A percentile compares a stretch with the other conserved stretches of the same genome.
Conservation (phyloP, 1,140 invertebrate genomes). For the Tetraneura akinire region DNA sequence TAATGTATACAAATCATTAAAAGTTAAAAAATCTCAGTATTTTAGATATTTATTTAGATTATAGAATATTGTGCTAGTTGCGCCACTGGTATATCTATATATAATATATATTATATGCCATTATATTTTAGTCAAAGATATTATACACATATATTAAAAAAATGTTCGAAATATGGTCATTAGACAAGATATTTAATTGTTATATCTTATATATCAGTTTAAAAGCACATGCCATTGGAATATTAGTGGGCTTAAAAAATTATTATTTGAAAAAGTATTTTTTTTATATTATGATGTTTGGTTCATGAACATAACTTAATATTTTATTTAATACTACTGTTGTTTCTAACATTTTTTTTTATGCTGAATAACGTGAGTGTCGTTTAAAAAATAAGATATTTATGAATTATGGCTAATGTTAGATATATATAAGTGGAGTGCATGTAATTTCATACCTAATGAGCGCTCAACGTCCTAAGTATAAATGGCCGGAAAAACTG, state of each 20-base stretch:
- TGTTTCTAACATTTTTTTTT: background rate
- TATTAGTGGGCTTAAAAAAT: background rate
- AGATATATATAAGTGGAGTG: background rate
- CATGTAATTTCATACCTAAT: background rate
- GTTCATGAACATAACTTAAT: background rate
- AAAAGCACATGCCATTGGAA: background rate
- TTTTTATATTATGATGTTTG: too few species aligned
- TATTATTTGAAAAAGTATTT: background rate
- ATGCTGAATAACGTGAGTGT: conserved; percentile 5
- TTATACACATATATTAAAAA: too few species aligned
- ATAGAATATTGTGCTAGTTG: too few species aligned
- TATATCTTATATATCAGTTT: background rate
- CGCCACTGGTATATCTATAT: too few species aligned
- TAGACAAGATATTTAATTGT: background rate
- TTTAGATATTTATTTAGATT: too few species aligned
- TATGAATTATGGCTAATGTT: background rate
- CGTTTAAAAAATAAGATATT: conserved; percentile 30
- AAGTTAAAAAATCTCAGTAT: too few species aligned
- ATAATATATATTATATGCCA: too few species aligned
- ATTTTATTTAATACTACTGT: too few species aligned
- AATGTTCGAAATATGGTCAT: background rate
- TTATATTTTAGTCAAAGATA: too few species aligned
- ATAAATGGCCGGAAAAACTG: background rate
- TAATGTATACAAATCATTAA: too few species aligned
- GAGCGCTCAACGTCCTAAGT: background rate